Evolutionary conservation across 2,797 vertebrate species (phyloP).

Genomic region (Characodon lateralis): DNA sequence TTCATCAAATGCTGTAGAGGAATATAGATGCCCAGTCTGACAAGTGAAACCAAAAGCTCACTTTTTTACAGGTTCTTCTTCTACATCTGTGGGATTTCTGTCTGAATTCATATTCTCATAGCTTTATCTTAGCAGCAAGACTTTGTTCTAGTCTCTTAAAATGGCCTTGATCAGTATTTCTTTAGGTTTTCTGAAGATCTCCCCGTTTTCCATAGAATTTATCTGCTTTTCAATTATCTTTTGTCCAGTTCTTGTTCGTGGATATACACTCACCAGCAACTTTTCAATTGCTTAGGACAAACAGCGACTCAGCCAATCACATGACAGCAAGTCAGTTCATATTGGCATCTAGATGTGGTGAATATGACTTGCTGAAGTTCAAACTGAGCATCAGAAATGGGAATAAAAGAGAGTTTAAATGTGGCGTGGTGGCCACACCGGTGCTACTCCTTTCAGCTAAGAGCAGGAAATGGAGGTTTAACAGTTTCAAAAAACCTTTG

Average conservation of each 20-base stretch:
- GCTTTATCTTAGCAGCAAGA: not conserved
- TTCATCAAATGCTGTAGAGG: constrained; percentile 47
- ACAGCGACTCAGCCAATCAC: not conserved
- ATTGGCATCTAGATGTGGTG: not conserved
- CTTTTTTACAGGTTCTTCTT: not conserved
- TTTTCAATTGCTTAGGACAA: not conserved
- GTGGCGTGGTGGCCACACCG: not conserved
- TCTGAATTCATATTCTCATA: not conserved
- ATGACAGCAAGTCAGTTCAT: not conserved
- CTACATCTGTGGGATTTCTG: not conserved
- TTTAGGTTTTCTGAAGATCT: not conserved
- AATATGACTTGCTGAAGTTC: not conserved
- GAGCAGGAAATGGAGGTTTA: not conserved
- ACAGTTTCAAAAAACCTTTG: not conserved
- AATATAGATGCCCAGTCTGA: constrained; percentile 27
- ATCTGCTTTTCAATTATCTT: not conserved
- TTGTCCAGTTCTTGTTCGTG: not conserved
- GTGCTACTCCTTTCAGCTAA: not conserved
- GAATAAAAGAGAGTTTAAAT: not conserved
- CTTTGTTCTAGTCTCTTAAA: not conserved
- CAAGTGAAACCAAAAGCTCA: constrained; percentile 10
- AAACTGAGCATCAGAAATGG: not conserved
- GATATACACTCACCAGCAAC: not conserved
- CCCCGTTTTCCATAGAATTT: not conserved
- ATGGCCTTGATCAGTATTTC: not conserved